phyloP scores from a whole-genome alignment of 1,140 invertebrate genomes.

The Cyclina sinensis region DNA sequence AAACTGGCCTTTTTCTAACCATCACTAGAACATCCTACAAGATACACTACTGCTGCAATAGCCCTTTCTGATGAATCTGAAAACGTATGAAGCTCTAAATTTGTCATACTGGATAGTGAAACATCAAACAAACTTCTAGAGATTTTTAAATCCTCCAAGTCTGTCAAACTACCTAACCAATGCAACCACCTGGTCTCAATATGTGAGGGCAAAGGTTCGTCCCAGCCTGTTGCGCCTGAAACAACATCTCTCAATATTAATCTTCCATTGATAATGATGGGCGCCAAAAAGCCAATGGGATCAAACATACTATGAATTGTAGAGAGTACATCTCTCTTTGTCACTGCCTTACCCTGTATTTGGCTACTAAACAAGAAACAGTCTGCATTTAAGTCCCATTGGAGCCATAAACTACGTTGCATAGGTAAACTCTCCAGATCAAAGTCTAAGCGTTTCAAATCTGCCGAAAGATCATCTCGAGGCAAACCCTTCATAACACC shows the following conservation, averaged over 20 bases:
- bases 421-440: constrained; percentile 40
- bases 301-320: constrained; percentile 66
- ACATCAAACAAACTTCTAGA: neutral
- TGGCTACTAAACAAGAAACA: constrained; percentile 50
- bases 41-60: constrained; percentile 77
- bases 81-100: constrained; percentile 76
- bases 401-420: constrained; percentile 69
- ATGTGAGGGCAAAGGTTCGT: constrained; percentile 2
- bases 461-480: constrained; percentile 63
- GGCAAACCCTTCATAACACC: constrained; percentile 68
- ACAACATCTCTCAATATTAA: constrained; percentile 65
- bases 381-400: constrained; percentile 70
- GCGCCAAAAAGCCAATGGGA: constrained; percentile 64
- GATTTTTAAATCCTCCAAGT: constrained; percentile 5
- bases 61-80: constrained; percentile 79
- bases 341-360: constrained; percentile 58
- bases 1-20: constrained; percentile 7
- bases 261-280: constrained; percentile 71
- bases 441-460: constrained; percentile 70
- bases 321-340: constrained; percentile 61
- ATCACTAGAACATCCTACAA: constrained; percentile 60
- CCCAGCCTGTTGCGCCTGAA: neutral
- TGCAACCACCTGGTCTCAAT: constrained; percentile 14
- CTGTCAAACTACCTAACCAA: neutral
- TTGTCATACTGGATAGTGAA: constrained; percentile 83